phyloP scores from a whole-genome alignment of 2,888 invertebrate genomes.

The Drosophila anceps region DNA sequence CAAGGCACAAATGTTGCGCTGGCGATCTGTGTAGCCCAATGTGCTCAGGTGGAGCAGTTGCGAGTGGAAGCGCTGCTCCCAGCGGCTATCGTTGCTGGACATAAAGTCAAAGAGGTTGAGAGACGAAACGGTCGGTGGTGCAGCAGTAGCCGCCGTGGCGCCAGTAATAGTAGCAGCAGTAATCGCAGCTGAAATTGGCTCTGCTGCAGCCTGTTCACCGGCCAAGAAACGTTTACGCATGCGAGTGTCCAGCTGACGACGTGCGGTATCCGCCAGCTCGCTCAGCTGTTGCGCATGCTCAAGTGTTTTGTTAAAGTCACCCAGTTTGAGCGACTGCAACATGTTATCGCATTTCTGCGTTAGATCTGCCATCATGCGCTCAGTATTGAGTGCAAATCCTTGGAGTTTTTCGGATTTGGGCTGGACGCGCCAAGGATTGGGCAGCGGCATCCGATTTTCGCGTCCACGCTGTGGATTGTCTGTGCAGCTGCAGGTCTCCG shows the following conservation, averaged over 20 bases:
- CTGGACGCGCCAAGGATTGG: slow-evolving; percentile 60
- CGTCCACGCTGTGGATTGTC: slow-evolving; percentile 58
- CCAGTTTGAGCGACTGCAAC: slow-evolving; percentile 24
- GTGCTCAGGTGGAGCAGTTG: slow-evolving; percentile 45
- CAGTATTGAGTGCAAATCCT: neutral
- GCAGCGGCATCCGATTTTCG: slow-evolving; percentile 61
- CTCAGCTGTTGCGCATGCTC: slow-evolving; percentile 9
- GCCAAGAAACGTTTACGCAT: too few relatives aligned
- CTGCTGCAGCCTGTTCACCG: neutral
- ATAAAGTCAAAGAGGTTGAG: slow-evolving; percentile 37
- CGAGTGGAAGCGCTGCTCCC: slow-evolving; percentile 36
- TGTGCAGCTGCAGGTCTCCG: accelerated
- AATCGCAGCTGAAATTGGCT: neutral
- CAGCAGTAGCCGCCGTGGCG: neutral
- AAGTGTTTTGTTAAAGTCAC: slow-evolving; percentile 21
- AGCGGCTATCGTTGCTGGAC: slow-evolving; percentile 36
- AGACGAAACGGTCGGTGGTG: neutral
- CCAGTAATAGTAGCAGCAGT: too few relatives aligned
- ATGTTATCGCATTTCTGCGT: slow-evolving; percentile 21
- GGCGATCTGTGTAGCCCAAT: slow-evolving; percentile 50
- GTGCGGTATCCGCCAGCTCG: slow-evolving; percentile 18
- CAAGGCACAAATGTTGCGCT: slow-evolving; percentile 60
- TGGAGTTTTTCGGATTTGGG: neutral
- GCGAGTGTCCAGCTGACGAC: slow-evolving; percentile 14
- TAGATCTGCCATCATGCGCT: slow-evolving; percentile 1